phyloP scores from a whole-genome alignment of 2,113 vertebrate species.

The Hystrix cristata region DNA sequence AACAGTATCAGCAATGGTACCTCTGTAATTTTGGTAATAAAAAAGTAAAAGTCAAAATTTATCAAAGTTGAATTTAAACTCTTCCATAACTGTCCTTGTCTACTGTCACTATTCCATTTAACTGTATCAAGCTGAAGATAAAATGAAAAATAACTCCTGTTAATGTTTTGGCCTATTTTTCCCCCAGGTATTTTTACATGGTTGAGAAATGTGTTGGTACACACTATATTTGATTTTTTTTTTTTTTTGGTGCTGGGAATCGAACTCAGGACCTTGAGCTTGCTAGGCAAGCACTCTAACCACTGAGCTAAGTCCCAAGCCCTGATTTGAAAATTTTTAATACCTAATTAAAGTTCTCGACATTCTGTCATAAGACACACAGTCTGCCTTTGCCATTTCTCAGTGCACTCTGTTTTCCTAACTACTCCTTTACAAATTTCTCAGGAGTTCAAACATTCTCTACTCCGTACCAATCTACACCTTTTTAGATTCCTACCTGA shows the following conservation, averaged over 20 bases:
- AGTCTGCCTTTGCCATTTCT: neutral
- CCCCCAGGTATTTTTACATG: neutral
- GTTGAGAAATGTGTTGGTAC: neutral
- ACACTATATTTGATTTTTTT: neutral
- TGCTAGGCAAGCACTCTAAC: too few species aligned
- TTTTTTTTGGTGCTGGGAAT: too few species aligned
- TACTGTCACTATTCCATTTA: conserved; percentile 48
- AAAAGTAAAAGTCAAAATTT: conserved; percentile 31
- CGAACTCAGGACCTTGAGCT: too few species aligned
- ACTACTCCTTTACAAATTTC: neutral
- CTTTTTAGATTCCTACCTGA: neutral
- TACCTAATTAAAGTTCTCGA: conserved; percentile 19
- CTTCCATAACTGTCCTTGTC: conserved; percentile 30
- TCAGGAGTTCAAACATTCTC: neutral
- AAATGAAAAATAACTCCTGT: conserved; percentile 46
- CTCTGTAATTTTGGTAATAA: conserved; percentile 18
- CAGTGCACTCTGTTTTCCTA: neutral
- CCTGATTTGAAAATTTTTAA: conserved; percentile 28
- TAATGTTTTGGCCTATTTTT: neutral
- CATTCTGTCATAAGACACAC: neutral
- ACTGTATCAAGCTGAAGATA: conserved; percentile 35
- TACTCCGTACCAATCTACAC: neutral
- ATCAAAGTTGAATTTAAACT: conserved; percentile 62
- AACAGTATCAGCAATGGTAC: conserved; percentile 34
- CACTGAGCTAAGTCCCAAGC: too few species aligned